These are phyloP conservation scores for Rhinichthys osculus DNA, from an alignment of 2,797 vertebrate genomes.

Conservation along the genomic window DNA sequence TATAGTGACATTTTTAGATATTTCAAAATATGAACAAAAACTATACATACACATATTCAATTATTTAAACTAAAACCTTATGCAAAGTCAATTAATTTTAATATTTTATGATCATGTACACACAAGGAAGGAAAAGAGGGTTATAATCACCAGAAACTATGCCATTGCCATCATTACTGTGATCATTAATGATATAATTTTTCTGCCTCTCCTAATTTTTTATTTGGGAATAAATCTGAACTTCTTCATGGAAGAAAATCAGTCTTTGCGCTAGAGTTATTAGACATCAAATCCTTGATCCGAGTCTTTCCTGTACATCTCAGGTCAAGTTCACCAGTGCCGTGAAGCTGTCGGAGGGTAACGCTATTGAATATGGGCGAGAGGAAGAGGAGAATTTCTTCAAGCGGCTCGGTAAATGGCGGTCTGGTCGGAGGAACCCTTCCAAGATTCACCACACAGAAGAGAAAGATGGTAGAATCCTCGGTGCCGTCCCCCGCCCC, in stretches of 20 bases:
- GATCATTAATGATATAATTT: background rate
- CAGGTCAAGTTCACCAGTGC: slow-evolving; percentile 99
- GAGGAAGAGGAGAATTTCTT: slow-evolving; percentile 99
- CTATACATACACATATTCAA: too few relatives aligned
- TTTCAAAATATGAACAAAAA: background rate
- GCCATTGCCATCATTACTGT: background rate
- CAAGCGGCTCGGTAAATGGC: slow-evolving; percentile 99
- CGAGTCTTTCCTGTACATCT: background rate
- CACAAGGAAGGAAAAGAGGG: background rate
- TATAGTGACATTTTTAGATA: background rate
- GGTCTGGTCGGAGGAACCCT: slow-evolving; percentile 90
- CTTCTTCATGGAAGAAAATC: background rate
- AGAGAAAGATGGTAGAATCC: slow-evolving; percentile 94
- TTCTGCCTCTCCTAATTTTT: background rate
- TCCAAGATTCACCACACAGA: slow-evolving; percentile 93
- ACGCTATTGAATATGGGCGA: slow-evolving; percentile 87
- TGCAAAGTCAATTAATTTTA: background rate
- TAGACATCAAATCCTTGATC: background rate
- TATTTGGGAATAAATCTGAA: slow-evolving; percentile 21
- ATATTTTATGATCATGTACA: background rate
- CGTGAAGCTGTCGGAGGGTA: slow-evolving; percentile 94
- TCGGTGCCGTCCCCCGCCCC: slow-evolving; percentile 74
- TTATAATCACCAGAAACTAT: background rate
- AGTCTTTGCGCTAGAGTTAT: background rate
- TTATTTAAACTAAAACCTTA: background rate